A percentile compares a stretch with the other conserved stretches of the same genome.
These are phyloP conservation scores for Drosophila sp. DNA, from an alignment of 1,140 invertebrate species.

Conservation along the genomic window DNA sequence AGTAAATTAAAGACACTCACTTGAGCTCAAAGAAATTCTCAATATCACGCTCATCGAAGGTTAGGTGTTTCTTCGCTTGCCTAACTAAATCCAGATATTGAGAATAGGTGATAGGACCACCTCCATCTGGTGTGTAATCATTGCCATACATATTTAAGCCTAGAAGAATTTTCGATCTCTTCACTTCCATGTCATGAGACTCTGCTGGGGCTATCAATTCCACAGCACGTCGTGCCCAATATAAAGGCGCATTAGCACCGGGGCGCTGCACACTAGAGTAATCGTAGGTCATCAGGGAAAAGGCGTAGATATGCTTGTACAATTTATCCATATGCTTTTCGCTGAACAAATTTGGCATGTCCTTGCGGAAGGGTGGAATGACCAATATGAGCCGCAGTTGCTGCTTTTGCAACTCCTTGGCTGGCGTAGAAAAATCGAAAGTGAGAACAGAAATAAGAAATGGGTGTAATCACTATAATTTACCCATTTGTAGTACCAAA, in stretches of 20 bases:
- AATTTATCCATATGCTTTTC: slow-evolving; percentile 91
- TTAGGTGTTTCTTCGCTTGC: slow-evolving; percentile 88
- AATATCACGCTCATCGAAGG: slow-evolving; percentile 90
- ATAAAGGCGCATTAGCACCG: slow-evolving; percentile 93
- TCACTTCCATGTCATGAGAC: slow-evolving; percentile 84
- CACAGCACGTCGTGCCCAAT: slow-evolving; percentile 92
- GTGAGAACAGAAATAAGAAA: background rate
- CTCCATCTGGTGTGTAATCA: slow-evolving; percentile 90
- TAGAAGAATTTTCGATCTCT: slow-evolving; percentile 91
- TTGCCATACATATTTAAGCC: slow-evolving; percentile 98
- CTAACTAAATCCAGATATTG: slow-evolving; percentile 90
- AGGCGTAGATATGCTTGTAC: slow-evolving; percentile 90
- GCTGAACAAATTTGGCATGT: slow-evolving; percentile 88
- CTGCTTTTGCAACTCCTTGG: slow-evolving; percentile 68
- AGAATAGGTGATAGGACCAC: slow-evolving; percentile 90
- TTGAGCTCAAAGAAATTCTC: slow-evolving; percentile 95
- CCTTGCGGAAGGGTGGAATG: slow-evolving; percentile 91
- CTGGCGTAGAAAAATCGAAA: slow-evolving; percentile 20
- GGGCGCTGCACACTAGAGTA: slow-evolving; percentile 92
- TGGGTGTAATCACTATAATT: slow-evolving; percentile 24
- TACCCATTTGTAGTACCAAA: slow-evolving; percentile 87
- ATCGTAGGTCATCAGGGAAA: slow-evolving; percentile 98
- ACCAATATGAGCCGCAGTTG: slow-evolving; percentile 90
- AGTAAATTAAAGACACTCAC: slow-evolving; percentile 84
- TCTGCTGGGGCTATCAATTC: slow-evolving; percentile 88